These are phyloP conservation scores for Epinephelus fuscoguttatus DNA, from an alignment of 2,113 vertebrate genomes.

Conservation along the genomic window DNA sequence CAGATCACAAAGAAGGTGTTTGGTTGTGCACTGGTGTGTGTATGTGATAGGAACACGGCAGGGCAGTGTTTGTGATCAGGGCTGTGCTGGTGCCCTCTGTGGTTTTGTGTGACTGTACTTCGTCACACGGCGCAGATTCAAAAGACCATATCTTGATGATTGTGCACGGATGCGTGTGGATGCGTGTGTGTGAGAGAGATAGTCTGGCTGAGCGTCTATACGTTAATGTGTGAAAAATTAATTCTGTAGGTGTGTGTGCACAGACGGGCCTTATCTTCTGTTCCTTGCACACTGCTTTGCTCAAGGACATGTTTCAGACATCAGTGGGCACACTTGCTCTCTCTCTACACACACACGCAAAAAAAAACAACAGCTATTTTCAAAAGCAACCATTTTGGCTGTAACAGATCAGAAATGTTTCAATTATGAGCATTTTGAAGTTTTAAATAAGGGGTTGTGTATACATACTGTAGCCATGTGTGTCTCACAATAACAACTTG, in stretches of 20 bases:
- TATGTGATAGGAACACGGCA: constrained; percentile 7
- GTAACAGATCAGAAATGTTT: neutral
- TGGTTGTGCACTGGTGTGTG: constrained; percentile 32
- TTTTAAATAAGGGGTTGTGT: neutral
- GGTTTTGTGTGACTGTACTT: neutral
- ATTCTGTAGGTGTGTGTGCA: constrained; percentile 16
- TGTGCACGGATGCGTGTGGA: constrained; percentile 2
- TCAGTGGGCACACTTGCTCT: constrained; percentile 2
- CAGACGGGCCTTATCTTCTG: constrained; percentile 29
- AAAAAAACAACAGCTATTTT: neutral
- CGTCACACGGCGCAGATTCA: neutral
- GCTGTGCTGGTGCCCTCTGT: neutral
- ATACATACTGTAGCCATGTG: neutral
- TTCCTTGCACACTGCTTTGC: constrained; percentile 26
- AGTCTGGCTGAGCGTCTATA: neutral
- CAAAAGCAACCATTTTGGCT: constrained; percentile 6
- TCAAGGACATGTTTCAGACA: constrained; percentile 43
- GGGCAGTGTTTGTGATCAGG: constrained; percentile 28
- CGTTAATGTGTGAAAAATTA: neutral
- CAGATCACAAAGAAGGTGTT: constrained; percentile 5
- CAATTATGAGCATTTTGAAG: neutral
- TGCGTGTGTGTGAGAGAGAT: neutral
- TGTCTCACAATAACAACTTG: constrained; percentile 23
- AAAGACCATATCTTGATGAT: constrained; percentile 13
- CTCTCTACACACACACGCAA: neutral